phyloP scores from a whole-genome alignment of 2,888 invertebrate genomes.

The Cepaea hortensis region DNA sequence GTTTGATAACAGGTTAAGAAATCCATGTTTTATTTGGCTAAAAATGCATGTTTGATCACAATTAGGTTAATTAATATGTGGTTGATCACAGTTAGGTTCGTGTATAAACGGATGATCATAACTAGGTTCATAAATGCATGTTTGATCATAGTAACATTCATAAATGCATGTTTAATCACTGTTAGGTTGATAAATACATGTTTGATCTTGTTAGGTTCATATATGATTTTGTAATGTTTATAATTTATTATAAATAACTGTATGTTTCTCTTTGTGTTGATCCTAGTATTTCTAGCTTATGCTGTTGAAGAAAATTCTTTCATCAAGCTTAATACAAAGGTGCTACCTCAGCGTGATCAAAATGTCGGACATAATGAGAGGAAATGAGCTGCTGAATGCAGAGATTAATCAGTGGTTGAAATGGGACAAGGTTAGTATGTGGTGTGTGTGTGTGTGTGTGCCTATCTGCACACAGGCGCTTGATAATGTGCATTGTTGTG shows the following conservation, averaged over 20 bases:
- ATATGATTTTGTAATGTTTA: neutral
- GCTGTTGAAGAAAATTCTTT: neutral
- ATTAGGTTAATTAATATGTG: neutral
- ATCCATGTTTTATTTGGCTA: too few species aligned
- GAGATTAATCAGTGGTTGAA: slow-evolving; percentile 40
- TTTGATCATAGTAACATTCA: too few species aligned
- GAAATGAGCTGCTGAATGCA: slow-evolving; percentile 23
- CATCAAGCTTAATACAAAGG: too few species aligned
- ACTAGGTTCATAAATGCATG: too few species aligned
- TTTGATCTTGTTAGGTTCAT: neutral
- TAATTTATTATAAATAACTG: neutral
- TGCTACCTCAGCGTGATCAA: neutral
- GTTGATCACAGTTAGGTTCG: too few species aligned
- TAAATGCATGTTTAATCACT: too few species aligned
- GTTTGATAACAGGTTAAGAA: neutral
- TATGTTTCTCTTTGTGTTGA: neutral
- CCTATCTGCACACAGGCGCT: too few species aligned
- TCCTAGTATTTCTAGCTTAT: neutral
- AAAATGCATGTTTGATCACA: neutral
- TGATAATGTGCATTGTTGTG: neutral
- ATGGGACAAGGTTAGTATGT: slow-evolving; percentile 44
- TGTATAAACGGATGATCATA: too few species aligned
- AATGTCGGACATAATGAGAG: slow-evolving; percentile 11
- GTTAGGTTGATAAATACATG: too few species aligned
- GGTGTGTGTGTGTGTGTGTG: neutral